phyloP scores from a whole-genome alignment of 2,797 vertebrate genomes.

The Sebastiscus albofasciatus region DNA sequence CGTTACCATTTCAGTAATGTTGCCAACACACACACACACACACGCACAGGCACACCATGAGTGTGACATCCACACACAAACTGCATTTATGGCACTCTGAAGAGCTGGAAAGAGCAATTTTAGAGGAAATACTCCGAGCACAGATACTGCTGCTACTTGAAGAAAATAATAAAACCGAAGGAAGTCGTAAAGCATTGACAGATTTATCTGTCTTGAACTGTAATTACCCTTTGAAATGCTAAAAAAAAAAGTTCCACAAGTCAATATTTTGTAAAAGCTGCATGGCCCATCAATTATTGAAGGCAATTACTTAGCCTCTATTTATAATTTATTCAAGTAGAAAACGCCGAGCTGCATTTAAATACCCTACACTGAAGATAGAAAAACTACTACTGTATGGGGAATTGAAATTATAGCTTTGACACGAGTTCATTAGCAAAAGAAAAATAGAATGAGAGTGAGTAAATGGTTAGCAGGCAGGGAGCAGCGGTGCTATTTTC shows the following conservation, averaged over 20 bases:
- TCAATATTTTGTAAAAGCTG: conserved; percentile 57
- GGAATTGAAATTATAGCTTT: conserved; percentile 58
- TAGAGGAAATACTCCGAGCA: conserved; percentile 25
- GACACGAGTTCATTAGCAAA: conserved; percentile 68
- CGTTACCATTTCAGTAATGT: not conserved
- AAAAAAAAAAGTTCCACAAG: conserved; percentile 15
- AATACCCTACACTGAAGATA: conserved; percentile 24
- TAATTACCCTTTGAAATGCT: conserved; percentile 44
- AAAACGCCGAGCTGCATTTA: conserved; percentile 35
- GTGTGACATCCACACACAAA: conserved; percentile 39
- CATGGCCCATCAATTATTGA: conserved; percentile 49
- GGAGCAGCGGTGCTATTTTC: conserved; percentile 80
- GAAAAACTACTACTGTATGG: conserved; percentile 28
- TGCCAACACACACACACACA: conserved; percentile 3
- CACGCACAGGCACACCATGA: not conserved
- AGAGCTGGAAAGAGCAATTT: conserved; percentile 41
- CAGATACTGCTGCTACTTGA: conserved; percentile 19
- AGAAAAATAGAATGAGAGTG: conserved; percentile 78
- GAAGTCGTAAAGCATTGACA: conserved; percentile 29
- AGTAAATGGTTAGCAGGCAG: conserved; percentile 81
- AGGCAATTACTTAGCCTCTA: conserved; percentile 51
- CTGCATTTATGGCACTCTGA: conserved; percentile 18
- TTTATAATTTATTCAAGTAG: conserved; percentile 53
- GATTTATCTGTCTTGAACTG: conserved; percentile 45
- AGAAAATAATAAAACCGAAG: conserved; percentile 24